Percentiles rank a stretch among this genome's conserved stretches.
Conservation (phyloP, 2,888 invertebrate genomes). For the Netelia inedita region DNA sequence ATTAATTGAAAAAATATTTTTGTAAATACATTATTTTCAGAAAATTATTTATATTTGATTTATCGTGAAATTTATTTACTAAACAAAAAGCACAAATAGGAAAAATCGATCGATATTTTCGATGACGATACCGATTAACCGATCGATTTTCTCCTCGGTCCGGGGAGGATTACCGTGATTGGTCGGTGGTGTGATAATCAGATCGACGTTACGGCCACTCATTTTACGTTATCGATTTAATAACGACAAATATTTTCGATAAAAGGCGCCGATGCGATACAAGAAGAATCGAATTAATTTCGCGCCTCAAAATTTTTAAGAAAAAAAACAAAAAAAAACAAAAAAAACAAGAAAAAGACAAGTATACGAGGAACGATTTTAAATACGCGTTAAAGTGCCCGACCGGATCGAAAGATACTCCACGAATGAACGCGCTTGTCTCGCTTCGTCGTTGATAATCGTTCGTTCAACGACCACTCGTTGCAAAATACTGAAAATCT, state of each 20-base stretch:
- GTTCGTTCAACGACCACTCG: constrained; percentile 22
- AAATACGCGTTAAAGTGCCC: constrained; percentile 26
- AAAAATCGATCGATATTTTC: constrained; percentile 40
- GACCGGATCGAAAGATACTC: constrained; percentile 59
- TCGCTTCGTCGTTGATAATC: constrained; percentile 46
- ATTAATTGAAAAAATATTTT: no score
- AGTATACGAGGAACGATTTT: background rate
- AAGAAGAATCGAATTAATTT: constrained; percentile 14
- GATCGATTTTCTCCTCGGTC: constrained; percentile 31
- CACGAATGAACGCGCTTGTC: constrained; percentile 65
- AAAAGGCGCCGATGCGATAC: background rate
- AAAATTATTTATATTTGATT: no score
- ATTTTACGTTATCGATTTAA: constrained; percentile 47
- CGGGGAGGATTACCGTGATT: constrained; percentile 59
- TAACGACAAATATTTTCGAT: background rate
- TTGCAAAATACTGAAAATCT: constrained; percentile 48
- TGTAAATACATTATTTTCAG: no score
- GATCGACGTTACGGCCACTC: constrained; percentile 55
- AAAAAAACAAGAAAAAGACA: background rate
- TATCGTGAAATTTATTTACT: no score
- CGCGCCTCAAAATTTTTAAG: background rate
- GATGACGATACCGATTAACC: constrained; percentile 13
- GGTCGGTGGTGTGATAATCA: constrained; percentile 54
- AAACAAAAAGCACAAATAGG: background rate
- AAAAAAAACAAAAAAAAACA: background rate